Base-by-base conservation (phyloP, 2,113 vertebrate species). In the Sphyrna mokarran region DNA sequence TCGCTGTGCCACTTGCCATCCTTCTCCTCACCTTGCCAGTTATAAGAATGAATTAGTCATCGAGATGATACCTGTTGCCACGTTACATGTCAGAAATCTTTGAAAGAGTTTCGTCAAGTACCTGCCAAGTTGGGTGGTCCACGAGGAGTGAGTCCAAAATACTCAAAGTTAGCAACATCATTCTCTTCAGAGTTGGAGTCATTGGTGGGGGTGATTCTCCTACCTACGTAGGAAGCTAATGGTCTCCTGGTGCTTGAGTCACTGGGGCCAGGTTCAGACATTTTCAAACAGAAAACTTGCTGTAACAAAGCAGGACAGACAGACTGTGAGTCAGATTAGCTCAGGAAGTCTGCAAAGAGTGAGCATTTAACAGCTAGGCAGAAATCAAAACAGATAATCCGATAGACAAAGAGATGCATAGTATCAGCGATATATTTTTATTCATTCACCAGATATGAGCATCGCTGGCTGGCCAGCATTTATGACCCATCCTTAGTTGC, bases 81-180 rank as follows among this genome's bases (percentile, higher is more conserved):
- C 18, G 16, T 40, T 0, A 26, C 7, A 94, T 23, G 37, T 94
- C 20, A 37, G 20, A 90, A 90, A 43, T n/a, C 3, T 69, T 40
- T 94, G n/a, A 94, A 26, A 69, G 91, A 23, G 3, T 3, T 43
- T 66, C 14, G 14, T 13, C 10, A 29, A 95, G 96, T 98, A 99
- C 99, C 99, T 97, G 97, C 97, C 89, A 98, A 96, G 18, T 97
- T 97, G 4, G 97, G 97, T 0, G 96, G 96, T 96, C 98, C 97
- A 97, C 98, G 96, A 93, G 97, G 99, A 94, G 97, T 76, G 0
- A 98, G 0, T 0, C 97, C 97, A 96, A 98, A 98, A n/a, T 97
- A 96, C 96, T 99, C 98, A 96, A 98, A 96, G 22, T 98, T 98
- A 0, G 98, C 98, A 20, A 99, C 48, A 0, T 98, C 97, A 0